Conservation (phyloP, 2,113 vertebrate genomes). For the Rafetus swinhoei region DNA sequence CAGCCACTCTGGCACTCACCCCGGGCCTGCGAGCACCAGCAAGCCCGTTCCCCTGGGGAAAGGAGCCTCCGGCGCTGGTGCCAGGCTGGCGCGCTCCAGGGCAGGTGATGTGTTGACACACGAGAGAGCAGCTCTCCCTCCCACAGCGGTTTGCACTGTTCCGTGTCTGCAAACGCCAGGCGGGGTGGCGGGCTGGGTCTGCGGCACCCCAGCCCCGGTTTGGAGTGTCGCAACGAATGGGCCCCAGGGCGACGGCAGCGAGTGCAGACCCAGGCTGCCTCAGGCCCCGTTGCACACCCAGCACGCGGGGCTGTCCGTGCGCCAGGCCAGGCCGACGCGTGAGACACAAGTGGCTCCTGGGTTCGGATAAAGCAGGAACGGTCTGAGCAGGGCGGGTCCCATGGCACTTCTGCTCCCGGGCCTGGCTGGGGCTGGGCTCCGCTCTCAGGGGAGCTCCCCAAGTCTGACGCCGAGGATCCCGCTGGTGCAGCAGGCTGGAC, state of each 20-base stretch:
- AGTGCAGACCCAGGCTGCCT: not conserved
- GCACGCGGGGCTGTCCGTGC: not conserved
- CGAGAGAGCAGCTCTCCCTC: not conserved
- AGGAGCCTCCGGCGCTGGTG: too few species aligned
- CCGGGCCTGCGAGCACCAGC: not conserved
- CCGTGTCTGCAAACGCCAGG: not conserved
- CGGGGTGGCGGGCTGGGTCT: not conserved
- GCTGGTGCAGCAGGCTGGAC: not conserved
- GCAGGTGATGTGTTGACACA: not conserved
- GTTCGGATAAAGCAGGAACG: not conserved
- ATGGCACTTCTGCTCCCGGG: not conserved
- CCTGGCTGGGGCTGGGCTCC: too few species aligned
- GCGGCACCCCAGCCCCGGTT: too few species aligned
- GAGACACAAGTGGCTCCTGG: not conserved
- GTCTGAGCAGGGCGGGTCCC: not conserved
- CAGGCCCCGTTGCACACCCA: not conserved
- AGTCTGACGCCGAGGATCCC: not conserved
- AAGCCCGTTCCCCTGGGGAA: not conserved
- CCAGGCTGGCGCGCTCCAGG: not conserved
- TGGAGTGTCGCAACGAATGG: not conserved
- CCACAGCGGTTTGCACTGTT: not conserved
- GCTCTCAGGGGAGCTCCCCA: not conserved
- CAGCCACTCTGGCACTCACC: not conserved
- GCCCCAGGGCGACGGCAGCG: not conserved
- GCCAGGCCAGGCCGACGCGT: not conserved